These are phyloP conservation scores for Macaria liturata DNA, from an alignment of 2,888 invertebrate genomes.

Conservation along the genomic window DNA sequence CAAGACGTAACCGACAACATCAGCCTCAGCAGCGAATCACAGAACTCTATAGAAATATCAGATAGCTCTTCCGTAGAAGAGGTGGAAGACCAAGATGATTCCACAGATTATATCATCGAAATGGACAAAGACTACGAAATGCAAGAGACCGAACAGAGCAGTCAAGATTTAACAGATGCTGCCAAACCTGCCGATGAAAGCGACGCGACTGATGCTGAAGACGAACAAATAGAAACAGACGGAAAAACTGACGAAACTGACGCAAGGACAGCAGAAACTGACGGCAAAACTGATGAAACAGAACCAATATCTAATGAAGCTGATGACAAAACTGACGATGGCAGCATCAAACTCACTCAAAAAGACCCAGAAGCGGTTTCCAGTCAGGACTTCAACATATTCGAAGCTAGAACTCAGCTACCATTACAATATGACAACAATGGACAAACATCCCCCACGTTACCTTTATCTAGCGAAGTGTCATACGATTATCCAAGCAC, in stretches of 20 bases:
- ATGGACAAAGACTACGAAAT: background rate
- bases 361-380: background rate
- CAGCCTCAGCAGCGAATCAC: conserved; percentile 64
- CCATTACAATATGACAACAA: conserved; percentile 46
- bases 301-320: background rate
- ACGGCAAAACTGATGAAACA: background rate
- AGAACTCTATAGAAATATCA: conserved; percentile 52
- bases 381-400: conserved; percentile 34
- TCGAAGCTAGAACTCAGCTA: conserved; percentile 59
- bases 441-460: conserved; percentile 42
- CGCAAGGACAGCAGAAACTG: background rate
- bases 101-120: conserved; percentile 18
- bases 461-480: conserved; percentile 59
- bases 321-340: conserved; percentile 1
- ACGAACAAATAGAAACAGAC: conserved; percentile 1
- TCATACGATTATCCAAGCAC: conserved; percentile 58
- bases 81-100: conserved; percentile 22
- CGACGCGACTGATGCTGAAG: background rate
- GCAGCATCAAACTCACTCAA: conserved; percentile 4
- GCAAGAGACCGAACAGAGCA: background rate
- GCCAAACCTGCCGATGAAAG: background rate
- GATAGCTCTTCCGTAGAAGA: conserved; percentile 52
- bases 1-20: conserved; percentile 53
- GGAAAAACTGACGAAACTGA: background rate
- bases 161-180: background rate